These are phyloP conservation scores for Streptopelia turtur DNA, from an alignment of 2,797 vertebrate genomes.

Conservation along the genomic window DNA sequence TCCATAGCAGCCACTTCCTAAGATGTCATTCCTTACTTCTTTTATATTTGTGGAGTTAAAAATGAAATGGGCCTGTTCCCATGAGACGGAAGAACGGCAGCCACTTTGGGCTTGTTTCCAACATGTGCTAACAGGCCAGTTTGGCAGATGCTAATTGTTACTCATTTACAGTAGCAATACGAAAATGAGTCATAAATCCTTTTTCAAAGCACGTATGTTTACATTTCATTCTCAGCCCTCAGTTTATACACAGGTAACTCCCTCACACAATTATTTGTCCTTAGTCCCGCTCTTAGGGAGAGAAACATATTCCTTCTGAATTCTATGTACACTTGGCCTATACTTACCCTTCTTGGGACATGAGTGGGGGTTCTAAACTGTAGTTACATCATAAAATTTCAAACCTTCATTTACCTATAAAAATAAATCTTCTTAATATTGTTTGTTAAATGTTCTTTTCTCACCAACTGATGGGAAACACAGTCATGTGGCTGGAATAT, in stretches of 20 bases:
- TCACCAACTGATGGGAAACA: slow-evolving; percentile 12
- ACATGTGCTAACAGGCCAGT: not conserved
- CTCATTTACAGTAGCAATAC: not conserved
- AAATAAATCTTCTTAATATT: not conserved
- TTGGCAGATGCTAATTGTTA: not conserved
- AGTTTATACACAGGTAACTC: not conserved
- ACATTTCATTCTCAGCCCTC: not conserved
- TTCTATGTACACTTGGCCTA: not conserved
- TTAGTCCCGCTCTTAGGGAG: not conserved
- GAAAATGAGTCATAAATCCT: slow-evolving; percentile 21
- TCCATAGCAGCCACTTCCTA: not conserved
- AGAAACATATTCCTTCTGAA: not conserved
- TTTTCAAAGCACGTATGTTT: not conserved
- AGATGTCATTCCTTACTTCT: not conserved
- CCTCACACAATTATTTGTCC: not conserved
- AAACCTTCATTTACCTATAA: not conserved
- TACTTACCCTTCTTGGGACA: not conserved
- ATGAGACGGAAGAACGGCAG: not conserved
- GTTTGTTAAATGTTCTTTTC: slow-evolving; percentile 7
- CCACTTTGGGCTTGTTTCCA: not conserved
- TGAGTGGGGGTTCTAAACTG: not conserved
- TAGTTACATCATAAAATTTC: not conserved
- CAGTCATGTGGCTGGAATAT: not conserved
- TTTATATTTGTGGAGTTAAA: not conserved
- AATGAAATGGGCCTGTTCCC: not conserved